phyloP scores from a whole-genome alignment of 2,888 invertebrate genomes.

The Tridacna gigas region DNA sequence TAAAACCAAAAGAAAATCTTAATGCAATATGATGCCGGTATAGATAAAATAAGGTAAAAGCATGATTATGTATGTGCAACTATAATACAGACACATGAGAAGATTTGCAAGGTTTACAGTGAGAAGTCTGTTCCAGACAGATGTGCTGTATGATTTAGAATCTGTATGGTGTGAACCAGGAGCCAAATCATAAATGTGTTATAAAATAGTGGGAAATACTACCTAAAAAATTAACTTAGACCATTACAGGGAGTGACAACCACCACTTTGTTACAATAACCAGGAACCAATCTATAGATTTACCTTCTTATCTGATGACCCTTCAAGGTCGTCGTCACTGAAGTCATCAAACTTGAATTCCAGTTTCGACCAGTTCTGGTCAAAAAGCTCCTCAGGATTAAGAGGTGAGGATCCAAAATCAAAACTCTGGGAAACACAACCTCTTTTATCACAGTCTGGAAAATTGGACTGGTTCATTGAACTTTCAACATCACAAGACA shows the following conservation, averaged over 20 bases:
- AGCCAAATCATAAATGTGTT: neutral
- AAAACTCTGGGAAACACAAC: slow-evolving; percentile 60
- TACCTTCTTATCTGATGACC: slow-evolving; percentile 12
- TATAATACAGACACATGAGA: too few species aligned
- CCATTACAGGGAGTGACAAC: slow-evolving; percentile 14
- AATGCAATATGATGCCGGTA: too few species aligned
- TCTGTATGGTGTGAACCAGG: too few species aligned
- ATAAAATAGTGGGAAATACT: neutral
- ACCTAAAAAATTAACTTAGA: neutral
- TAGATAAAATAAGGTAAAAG: too few species aligned
- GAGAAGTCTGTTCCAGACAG: too few species aligned
- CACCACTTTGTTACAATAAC: slow-evolving; percentile 27
- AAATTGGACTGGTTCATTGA: slow-evolving; percentile 48
- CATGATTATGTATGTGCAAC: too few species aligned
- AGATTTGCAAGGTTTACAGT: too few species aligned
- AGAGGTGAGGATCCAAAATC: slow-evolving; percentile 66
- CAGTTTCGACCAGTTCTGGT: slow-evolving; percentile 79
- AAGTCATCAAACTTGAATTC: slow-evolving; percentile 74
- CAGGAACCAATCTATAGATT: slow-evolving; percentile 11
- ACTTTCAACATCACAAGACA: slow-evolving; percentile 63
- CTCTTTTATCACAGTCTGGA: slow-evolving; percentile 40
- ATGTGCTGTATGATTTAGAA: too few species aligned
- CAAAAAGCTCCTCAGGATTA: slow-evolving; percentile 78
- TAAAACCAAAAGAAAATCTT: too few species aligned
- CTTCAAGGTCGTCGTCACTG: slow-evolving; percentile 67